These are phyloP conservation scores for Esox masquinongy DNA, from an alignment of 2,797 vertebrate genomes.

Conservation along the genomic window DNA sequence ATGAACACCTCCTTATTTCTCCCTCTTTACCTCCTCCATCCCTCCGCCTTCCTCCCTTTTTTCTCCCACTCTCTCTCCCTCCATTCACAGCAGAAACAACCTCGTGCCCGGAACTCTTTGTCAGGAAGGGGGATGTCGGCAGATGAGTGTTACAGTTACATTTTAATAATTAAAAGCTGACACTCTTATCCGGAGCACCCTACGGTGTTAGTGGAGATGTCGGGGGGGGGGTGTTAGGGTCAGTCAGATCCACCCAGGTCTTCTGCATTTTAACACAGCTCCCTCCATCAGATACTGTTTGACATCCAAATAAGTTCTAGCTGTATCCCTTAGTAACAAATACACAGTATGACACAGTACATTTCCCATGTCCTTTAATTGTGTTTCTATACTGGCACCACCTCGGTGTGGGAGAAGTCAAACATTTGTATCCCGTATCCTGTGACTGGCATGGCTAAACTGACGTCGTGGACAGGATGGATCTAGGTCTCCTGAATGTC, in stretches of 20 bases:
- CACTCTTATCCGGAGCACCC: not conserved
- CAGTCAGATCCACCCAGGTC: slow-evolving; percentile 30
- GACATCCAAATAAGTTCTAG: not conserved
- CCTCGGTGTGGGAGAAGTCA: not conserved
- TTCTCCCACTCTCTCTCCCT: not conserved
- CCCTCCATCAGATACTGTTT: not conserved
- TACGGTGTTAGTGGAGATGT: slow-evolving; percentile 22
- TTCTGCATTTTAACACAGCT: slow-evolving; percentile 5
- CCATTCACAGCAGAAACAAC: not conserved
- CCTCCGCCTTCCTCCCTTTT: not conserved
- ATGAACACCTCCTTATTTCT: not conserved
- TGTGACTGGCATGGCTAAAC: not conserved
- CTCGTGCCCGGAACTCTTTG: slow-evolving; percentile 16
- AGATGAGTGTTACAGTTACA: slow-evolving; percentile 9
- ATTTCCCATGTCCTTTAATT: not conserved
- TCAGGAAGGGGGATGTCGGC: slow-evolving; percentile 35
- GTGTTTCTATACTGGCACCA: not conserved
- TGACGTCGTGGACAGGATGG: not conserved
- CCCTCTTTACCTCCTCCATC: not conserved
- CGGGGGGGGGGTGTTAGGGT: slow-evolving; percentile 20
- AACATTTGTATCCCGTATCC: not conserved
- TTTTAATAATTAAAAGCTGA: too few relatives aligned
- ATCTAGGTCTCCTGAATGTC: not conserved
- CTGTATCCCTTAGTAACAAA: not conserved
- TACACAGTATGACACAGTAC: not conserved